phyloP scores from a whole-genome alignment of 1,140 invertebrate species.

The Drosophila albomicans region DNA sequence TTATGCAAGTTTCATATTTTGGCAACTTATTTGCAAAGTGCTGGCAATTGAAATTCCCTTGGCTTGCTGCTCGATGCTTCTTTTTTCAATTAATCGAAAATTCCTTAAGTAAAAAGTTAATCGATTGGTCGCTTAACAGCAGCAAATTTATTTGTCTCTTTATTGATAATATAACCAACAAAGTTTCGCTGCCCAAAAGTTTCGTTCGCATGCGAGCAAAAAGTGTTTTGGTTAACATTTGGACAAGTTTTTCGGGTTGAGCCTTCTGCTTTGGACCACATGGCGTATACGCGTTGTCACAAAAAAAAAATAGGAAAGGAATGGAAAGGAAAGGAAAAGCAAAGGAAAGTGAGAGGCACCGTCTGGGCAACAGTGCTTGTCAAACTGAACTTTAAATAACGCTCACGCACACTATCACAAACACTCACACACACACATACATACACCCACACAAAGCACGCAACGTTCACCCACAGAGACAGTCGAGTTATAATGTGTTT shows the following conservation, averaged over 20 bases:
- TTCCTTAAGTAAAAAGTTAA: background rate
- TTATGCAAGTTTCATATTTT: too few species aligned
- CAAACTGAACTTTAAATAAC: slow-evolving; percentile 47
- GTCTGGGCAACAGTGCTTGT: slow-evolving; percentile 25
- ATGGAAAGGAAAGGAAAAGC: background rate
- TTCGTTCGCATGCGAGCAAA: background rate
- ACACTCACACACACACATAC: background rate
- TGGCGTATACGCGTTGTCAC: slow-evolving; percentile 30
- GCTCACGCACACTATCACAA: background rate
- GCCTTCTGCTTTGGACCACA: background rate
- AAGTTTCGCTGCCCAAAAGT: background rate
- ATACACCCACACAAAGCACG: too few species aligned
- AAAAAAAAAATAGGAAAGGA: background rate
- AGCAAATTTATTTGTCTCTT: background rate
- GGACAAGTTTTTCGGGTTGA: background rate
- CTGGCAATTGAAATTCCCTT: background rate
- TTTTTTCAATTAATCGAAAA: background rate
- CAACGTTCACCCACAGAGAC: background rate
- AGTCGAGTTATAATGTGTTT: slow-evolving; percentile 59
- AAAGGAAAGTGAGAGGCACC: slow-evolving; percentile 17
- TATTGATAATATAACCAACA: background rate
- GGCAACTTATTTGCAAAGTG: too few species aligned
- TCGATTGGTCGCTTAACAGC: background rate
- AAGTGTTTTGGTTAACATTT: background rate
- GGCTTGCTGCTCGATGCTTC: background rate